Evolutionary conservation across 2,888 invertebrate genomes (phyloP), one percentile per base, ranked within the genome.

Genomic region (Parasteatoda lunata): DNA sequence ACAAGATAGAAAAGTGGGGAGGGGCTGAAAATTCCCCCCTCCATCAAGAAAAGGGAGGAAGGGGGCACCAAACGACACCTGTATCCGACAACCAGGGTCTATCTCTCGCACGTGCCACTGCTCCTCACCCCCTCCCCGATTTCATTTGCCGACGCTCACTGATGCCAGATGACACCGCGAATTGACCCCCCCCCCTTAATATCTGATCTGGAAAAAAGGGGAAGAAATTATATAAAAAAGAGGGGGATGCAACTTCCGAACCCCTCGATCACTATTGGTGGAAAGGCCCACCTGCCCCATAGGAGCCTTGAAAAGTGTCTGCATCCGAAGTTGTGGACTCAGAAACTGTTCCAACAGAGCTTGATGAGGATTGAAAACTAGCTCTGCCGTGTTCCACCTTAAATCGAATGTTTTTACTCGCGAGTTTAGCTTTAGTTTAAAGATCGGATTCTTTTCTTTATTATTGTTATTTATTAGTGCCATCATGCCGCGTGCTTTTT

Each of bases 401-500:
- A n/a, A n/a, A n/a, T 70, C 71, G 69, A 59, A 78, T 78, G 54
- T n/a, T 76, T 69, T 47, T 45, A 51, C 15, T 45, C 52, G 70
- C 52, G 45, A 8, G 54, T 68, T 30, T 11, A 15, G 54, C 49
- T 49, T 70, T 70, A 52, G 15, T 15, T 5, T 15, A 49, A 47
- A 49, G 13, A 49, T 71, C 66, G 77, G 45, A 59, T 71, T 59
- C 71, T n/a, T 15, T 49, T 48, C 5, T 52, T 49, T 45, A 13
- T 52, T 75, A 30, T 77, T 48, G 70, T n/a, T 77, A 77, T 68
- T 52, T 51, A 54, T 72, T 15, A 13, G 15, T 66, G 9, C 54
- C 66, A 84, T 51, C 71, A 89, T 89, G 89, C 89, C 89, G 11
- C 84, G 89, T 51, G 89, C 89, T 64, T 89, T 89, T 69, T 84